These are phyloP conservation scores for Mongoloraphidia duomilia DNA, from an alignment of 2,888 invertebrate species.

Conservation along the genomic window DNA sequence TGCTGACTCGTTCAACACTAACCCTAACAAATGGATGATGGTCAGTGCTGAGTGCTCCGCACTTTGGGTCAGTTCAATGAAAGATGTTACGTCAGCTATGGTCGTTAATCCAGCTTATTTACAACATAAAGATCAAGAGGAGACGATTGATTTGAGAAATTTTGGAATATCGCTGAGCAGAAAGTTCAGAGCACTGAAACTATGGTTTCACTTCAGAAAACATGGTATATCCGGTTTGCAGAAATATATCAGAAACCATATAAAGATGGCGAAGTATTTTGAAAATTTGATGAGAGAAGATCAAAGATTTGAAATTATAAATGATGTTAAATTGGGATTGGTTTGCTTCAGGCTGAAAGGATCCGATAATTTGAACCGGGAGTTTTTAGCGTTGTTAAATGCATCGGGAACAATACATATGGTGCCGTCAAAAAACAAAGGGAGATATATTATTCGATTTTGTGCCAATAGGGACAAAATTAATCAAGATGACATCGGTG, in stretches of 20 bases:
- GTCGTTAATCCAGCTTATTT: constrained; percentile 76
- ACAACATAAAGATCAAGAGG: constrained; percentile 62
- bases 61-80: constrained; percentile 67
- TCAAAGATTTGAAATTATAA: constrained; percentile 58
- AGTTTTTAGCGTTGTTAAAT: constrained; percentile 63
- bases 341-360: constrained; percentile 65
- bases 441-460: constrained; percentile 63
- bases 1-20: constrained; percentile 76
- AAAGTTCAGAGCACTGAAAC: constrained; percentile 68
- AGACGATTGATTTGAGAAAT: constrained; percentile 58
- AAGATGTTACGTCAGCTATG: constrained; percentile 65
- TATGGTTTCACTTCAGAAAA: constrained; percentile 75
- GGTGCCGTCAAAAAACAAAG: constrained; percentile 67
- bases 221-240: constrained; percentile 75
- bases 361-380: constrained; percentile 58
- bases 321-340: constrained; percentile 59
- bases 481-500: constrained; percentile 50
- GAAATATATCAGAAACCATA: constrained; percentile 70
- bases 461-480: constrained; percentile 71
- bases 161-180: constrained; percentile 80
- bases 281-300: constrained; percentile 53
- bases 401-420: constrained; percentile 73
- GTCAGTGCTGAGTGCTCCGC: constrained; percentile 77
- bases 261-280: constrained; percentile 59
- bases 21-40: constrained; percentile 78